Conservation (phyloP, 2,888 invertebrate genomes). For the Heliconius charithonia region DNA sequence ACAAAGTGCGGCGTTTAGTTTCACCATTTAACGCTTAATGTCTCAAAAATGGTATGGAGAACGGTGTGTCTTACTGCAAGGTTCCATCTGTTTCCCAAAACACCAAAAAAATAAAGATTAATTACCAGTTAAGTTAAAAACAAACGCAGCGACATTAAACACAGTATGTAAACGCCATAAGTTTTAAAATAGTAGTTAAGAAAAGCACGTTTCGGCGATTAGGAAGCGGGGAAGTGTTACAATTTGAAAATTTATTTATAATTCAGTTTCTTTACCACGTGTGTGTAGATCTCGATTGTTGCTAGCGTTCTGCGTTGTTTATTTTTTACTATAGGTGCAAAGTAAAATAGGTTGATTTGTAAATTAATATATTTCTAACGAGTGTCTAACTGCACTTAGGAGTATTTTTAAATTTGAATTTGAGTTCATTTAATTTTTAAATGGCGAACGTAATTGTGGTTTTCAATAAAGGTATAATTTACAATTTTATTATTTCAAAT, state of each 20-base stretch:
- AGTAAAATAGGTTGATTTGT: not conserved
- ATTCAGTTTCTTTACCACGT: slow-evolving; percentile 24
- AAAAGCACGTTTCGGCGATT: slow-evolving; percentile 58
- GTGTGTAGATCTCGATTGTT: slow-evolving; percentile 13
- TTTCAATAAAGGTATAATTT: too few species aligned
- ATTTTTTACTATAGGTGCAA: not conserved
- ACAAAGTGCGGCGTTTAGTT: not conserved
- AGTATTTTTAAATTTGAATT: too few species aligned
- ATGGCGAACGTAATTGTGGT: too few species aligned
- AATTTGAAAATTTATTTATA: slow-evolving; percentile 50
- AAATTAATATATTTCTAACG: not conserved
- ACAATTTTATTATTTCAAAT: too few species aligned
- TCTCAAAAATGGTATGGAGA: not conserved
- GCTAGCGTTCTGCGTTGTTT: slow-evolving; percentile 9
- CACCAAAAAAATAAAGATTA: not conserved
- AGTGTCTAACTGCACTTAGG: too few species aligned
- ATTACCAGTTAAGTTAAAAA: not conserved
- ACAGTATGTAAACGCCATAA: slow-evolving; percentile 47
- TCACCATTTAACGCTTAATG: not conserved
- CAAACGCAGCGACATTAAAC: slow-evolving; percentile 19
- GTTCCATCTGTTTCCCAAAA: not conserved
- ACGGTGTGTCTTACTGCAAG: not conserved
- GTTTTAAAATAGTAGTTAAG: slow-evolving; percentile 58
- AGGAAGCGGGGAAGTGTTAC: slow-evolving; percentile 49
- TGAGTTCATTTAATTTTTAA: too few species aligned